phyloP scores from a whole-genome alignment of 2,113 vertebrate genomes.

The Xiphias gladius region DNA sequence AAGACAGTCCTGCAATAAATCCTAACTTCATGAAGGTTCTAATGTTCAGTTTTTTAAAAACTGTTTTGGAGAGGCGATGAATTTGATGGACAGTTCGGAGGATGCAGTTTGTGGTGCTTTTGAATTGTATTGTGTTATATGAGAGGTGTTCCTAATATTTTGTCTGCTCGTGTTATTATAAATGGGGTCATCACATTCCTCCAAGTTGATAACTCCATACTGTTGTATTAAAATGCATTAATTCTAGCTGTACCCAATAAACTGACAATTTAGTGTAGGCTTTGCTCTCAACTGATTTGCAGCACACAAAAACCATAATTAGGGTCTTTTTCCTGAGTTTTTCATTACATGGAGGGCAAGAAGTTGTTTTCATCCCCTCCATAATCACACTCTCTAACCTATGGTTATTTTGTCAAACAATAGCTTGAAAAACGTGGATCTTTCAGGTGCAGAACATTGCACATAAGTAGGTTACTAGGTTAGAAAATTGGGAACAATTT shows the following conservation, averaged over 20 bases:
- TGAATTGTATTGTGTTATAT: not conserved
- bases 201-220: not conserved
- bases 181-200: not conserved
- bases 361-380: not conserved
- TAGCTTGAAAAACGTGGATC: not conserved
- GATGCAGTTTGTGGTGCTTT: not conserved
- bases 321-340: not conserved
- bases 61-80: not conserved
- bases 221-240: not conserved
- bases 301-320: not conserved
- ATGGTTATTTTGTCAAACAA: slow-evolving; percentile 8
- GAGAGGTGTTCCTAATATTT: not conserved
- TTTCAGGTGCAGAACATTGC: slow-evolving; percentile 25
- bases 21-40: not conserved
- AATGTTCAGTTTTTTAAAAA: not conserved
- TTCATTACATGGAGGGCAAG: not conserved
- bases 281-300: not conserved
- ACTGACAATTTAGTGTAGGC: not conserved
- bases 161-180: not conserved
- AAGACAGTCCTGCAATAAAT: not conserved
- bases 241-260: not conserved
- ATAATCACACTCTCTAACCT: not conserved
- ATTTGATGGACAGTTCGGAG: not conserved
- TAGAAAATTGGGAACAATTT: slow-evolving; percentile 45
- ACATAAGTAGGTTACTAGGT: slow-evolving; percentile 54